Conservation (phyloP, 2,113 vertebrate species). For the Phylloscopus trochilus region DNA sequence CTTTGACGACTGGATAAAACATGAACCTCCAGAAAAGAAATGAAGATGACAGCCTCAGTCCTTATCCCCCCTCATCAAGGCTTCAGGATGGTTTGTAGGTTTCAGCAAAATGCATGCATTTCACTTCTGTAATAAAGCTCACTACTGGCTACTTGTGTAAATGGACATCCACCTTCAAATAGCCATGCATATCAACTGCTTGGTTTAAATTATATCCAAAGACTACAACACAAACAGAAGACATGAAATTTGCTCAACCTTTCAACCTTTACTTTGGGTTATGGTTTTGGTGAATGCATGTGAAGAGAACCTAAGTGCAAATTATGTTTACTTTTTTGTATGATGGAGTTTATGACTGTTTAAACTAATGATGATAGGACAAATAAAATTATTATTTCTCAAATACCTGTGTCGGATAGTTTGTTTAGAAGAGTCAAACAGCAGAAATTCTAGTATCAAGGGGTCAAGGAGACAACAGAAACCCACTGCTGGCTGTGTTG, state of each 20-base stretch:
- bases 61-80: not conserved
- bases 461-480: not conserved
- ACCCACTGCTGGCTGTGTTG: not conserved
- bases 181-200: not conserved
- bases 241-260: not conserved
- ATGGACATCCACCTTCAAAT: not conserved
- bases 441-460: not conserved
- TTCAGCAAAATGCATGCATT: not conserved
- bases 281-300: not conserved
- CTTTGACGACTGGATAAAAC: conserved; percentile 87
- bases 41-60: not conserved
- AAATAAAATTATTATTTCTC: not conserved
- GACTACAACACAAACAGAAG: not conserved
- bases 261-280: not conserved
- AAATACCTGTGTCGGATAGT: not conserved
- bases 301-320: not conserved
- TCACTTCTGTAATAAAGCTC: not conserved
- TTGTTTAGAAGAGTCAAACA: not conserved
- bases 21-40: conserved; percentile 74
- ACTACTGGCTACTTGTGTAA: not conserved
- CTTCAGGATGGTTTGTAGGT: not conserved
- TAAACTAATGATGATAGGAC: not conserved
- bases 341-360: not conserved
- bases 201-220: not conserved
- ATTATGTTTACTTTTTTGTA: not conserved